Percentiles rank a stretch among this genome's conserved stretches.
phyloP scores from a whole-genome alignment of 2,113 vertebrate genomes.

The Thryonomys swinderianus region DNA sequence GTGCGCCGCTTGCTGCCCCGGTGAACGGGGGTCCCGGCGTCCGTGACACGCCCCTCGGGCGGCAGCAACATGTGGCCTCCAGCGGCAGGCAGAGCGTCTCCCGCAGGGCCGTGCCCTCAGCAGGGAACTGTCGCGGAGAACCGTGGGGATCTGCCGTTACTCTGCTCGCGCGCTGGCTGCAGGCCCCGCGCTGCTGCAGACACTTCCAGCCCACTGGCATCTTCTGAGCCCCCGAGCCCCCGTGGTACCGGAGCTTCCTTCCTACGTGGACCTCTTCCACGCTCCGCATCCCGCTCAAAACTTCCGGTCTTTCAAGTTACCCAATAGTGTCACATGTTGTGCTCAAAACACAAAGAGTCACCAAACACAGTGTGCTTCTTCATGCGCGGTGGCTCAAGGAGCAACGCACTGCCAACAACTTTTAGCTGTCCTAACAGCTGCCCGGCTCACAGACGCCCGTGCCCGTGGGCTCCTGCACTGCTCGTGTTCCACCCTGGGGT shows the following conservation, averaged over 20 bases:
- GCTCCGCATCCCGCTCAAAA: neutral
- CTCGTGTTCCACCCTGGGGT: neutral
- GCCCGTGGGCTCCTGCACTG: neutral
- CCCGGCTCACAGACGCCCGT: neutral
- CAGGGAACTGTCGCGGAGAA: slow-evolving; percentile 19
- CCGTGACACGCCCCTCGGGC: neutral
- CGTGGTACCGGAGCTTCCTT: neutral
- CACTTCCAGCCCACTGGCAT: neutral
- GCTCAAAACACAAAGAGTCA: slow-evolving; percentile 18
- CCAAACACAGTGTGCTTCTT: neutral
- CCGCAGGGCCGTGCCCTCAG: neutral
- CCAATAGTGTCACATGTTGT: neutral
- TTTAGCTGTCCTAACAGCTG: neutral
- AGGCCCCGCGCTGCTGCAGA: neutral
- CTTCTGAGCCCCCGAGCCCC: neutral
- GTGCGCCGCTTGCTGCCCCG: too few species aligned
- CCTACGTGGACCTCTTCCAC: neutral
- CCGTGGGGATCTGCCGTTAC: neutral
- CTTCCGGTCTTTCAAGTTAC: neutral
- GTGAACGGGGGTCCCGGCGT: too few species aligned
- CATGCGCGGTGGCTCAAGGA: neutral
- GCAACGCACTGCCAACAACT: neutral
- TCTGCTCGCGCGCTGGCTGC: neutral
- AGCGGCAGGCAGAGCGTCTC: neutral
- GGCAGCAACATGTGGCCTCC: neutral